Conservation (phyloP, 1,140 invertebrate genomes). For the Sycophila sp. region DNA sequence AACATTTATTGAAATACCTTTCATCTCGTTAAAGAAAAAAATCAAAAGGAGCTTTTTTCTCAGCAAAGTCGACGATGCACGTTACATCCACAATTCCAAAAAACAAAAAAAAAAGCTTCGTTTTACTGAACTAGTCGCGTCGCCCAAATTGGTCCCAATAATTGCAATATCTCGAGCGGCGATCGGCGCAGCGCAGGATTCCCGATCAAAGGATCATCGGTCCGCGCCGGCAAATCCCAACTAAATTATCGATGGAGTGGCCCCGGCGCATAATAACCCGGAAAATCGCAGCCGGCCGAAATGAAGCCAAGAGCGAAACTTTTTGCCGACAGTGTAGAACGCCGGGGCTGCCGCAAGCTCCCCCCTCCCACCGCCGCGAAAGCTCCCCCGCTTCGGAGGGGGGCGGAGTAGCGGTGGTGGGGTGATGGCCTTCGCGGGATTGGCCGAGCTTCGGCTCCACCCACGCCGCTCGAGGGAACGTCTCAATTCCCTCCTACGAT, state of each 20-base stretch:
- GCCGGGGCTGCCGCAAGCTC: neutral
- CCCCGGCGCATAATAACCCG: neutral
- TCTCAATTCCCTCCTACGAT: slow-evolving; percentile 33
- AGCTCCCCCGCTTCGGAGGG: neutral
- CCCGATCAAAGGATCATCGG: too few relatives aligned
- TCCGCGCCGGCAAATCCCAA: too few relatives aligned
- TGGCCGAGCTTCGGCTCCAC: slow-evolving; percentile 19
- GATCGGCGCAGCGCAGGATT: too few relatives aligned
- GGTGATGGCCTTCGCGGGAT: slow-evolving; percentile 16
- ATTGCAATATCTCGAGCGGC: too few relatives aligned
- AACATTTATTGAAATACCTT: too few relatives aligned
- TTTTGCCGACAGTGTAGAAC: slow-evolving; percentile 16
- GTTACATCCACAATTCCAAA: too few relatives aligned
- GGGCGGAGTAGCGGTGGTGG: slow-evolving; percentile 3
- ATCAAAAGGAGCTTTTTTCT: too few relatives aligned
- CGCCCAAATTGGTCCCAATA: too few relatives aligned
- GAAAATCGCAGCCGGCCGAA: slow-evolving; percentile 6
- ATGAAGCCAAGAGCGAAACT: slow-evolving; percentile 13
- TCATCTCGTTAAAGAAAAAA: too few relatives aligned
- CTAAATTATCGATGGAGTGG: neutral
- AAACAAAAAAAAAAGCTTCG: neutral
- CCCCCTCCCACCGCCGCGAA: too few relatives aligned
- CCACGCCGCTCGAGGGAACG: slow-evolving; percentile 2
- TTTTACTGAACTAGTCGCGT: too few relatives aligned
- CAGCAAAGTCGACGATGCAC: too few relatives aligned